Conservation (phyloP, 2,113 vertebrate species). For the Cyprinus carpio region DNA sequence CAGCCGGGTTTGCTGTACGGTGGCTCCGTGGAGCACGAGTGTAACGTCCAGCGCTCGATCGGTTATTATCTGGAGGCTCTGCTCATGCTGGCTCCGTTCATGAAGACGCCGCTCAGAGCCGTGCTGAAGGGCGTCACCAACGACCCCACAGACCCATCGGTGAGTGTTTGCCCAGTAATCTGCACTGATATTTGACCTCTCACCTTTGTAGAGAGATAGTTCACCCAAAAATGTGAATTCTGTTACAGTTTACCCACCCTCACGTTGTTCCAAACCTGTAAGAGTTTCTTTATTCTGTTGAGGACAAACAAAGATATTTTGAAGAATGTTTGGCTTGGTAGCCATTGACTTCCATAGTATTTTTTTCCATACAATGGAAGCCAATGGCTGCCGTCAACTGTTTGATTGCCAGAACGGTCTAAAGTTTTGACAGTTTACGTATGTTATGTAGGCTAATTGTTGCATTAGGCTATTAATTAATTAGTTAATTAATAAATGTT, state of each 20-base stretch:
- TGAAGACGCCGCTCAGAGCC: slow-evolving; percentile 86
- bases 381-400: background rate
- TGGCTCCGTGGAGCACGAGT: slow-evolving; percentile 89
- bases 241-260: too few species aligned
- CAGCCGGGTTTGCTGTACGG: slow-evolving; percentile 89
- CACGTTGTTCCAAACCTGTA: too few species aligned
- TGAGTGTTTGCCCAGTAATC: slow-evolving; percentile 66
- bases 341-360: background rate
- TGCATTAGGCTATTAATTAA: too few species aligned
- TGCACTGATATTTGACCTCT: background rate
- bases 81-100: slow-evolving; percentile 92
- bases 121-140: slow-evolving; percentile 91
- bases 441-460: too few species aligned
- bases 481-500: too few species aligned
- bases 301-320: background rate
- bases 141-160: slow-evolving; percentile 87
- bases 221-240: too few species aligned
- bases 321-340: background rate
- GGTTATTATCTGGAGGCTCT: slow-evolving; percentile 94
- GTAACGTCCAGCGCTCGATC: slow-evolving; percentile 82
- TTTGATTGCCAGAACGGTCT: too few species aligned
- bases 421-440: too few species aligned
- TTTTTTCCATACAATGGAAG: background rate
- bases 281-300: background rate
- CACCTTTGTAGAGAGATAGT: background rate